Evolutionary conservation across 2,797 vertebrate genomes (phyloP), one percentile per base, ranked within the genome.

Genomic region (Lates japonicus): DNA sequence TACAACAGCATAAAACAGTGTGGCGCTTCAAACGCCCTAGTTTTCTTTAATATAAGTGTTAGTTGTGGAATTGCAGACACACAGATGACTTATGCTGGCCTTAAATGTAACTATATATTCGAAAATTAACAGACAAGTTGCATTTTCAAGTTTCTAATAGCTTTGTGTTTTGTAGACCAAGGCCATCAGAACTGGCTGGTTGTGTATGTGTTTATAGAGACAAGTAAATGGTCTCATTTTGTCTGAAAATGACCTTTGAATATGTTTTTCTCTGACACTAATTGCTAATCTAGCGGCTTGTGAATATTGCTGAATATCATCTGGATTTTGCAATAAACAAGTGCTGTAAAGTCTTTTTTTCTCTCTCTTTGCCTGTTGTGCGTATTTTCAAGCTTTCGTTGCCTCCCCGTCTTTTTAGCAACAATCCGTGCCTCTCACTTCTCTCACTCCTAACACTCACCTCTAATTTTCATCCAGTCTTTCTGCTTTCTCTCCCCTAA

Each of bases 381-480:
- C 81, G 49, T 58, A 20, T 88, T 83, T 81, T 42, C 52, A 39
- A 59, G 70, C 74, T 67, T 81, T 84, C 48, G 57, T 78, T 84
- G 74, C 60, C 22, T 87, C 76, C 58, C 76, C 46, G 70, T 89
- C 78, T 82, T 86, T 69, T 88, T 79, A 91, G 68, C 64, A 87
- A 77, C 63, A 82, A 61, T 76, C 64, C 7, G 29, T 74, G 70
- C 70, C 81, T 80, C 78, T 80, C 80, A 77, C 73, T 83, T 77
- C 68, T 75, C 55, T 70, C 78, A 59, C 62, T 71, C 44, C 78
- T 10, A 72, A 82, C 74, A 46, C 76, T 88, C 29, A 20, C 54
- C 31, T 82, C 80, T 87, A 51, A 78, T 92, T 91, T 88, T 87
- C 58, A 85, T 88, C 78, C 78, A 82, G 58, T 90, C 87, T 78